A percentile compares a stretch with the other conserved stretches of the same genome.
Evolutionary conservation across 2,797 vertebrate species (phyloP).

Genomic region (Phalanger gymnotis): DNA sequence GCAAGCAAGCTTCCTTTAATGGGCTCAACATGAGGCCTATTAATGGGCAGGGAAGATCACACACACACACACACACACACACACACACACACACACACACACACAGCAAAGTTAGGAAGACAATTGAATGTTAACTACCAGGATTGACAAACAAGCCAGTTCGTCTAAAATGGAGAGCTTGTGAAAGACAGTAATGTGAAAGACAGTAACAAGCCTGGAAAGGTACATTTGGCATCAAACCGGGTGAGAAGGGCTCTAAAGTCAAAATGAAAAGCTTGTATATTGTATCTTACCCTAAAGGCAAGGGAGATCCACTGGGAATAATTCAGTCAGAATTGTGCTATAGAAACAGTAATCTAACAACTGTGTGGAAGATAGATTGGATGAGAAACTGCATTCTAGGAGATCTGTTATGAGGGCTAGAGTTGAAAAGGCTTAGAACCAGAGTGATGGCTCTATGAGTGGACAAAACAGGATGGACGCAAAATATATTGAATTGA

Average conservation of each 20-base stretch:
- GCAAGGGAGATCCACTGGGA: background rate
- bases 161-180: no score
- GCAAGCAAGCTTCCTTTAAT: no score
- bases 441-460: background rate
- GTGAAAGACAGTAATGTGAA: no score
- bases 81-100: no score
- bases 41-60: no score
- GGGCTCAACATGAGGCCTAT: no score
- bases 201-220: background rate
- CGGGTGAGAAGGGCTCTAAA: background rate
- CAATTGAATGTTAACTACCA: no score
- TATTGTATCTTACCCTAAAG: background rate
- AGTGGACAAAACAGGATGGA: background rate
- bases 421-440: background rate
- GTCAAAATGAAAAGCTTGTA: background rate
- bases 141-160: background rate
- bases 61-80: no score
- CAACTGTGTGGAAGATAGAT: background rate
- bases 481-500: background rate
- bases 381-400: background rate
- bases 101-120: background rate
- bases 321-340: background rate
- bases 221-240: background rate
- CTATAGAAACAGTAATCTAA: background rate
- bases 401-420: background rate